Evolutionary conservation across 1,140 invertebrate species (phyloP).

Genomic region (Spodoptera litura): DNA sequence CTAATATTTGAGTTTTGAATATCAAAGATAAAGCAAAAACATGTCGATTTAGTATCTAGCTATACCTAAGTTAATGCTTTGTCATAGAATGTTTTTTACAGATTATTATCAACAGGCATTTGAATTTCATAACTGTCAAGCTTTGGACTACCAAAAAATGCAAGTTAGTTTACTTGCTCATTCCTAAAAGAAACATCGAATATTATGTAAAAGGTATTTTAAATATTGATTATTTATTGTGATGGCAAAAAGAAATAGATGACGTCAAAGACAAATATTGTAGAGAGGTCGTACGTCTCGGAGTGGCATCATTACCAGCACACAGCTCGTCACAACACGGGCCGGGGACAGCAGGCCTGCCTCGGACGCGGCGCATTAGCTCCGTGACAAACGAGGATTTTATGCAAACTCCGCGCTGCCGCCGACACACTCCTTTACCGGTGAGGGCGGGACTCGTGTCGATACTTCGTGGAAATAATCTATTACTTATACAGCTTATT

Average conservation of each 20-base stretch:
- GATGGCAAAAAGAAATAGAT: neutral
- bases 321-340: conserved; percentile 44
- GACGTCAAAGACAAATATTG: neutral
- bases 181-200: too few species aligned
- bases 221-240: neutral
- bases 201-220: too few species aligned
- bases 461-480: conserved; percentile 13
- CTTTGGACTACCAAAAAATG: neutral
- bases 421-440: conserved; percentile 63
- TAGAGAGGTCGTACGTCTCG: conserved; percentile 2
- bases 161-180: neutral
- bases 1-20: neutral
- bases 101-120: too few species aligned
- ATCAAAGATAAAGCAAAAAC: neutral
- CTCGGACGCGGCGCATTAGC: conserved; percentile 70
- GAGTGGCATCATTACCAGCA: conserved; percentile 13
- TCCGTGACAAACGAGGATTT: conserved; percentile 77
- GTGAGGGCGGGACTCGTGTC: conserved; percentile 34
- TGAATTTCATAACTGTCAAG: too few species aligned
- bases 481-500: too few species aligned
- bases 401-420: conserved; percentile 74
- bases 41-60: too few species aligned
- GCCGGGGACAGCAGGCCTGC: conserved; percentile 54
- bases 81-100: too few species aligned
- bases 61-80: too few species aligned